Base-by-base conservation (phyloP, 2,888 invertebrate genomes). In the Stomorhina lunata region DNA sequence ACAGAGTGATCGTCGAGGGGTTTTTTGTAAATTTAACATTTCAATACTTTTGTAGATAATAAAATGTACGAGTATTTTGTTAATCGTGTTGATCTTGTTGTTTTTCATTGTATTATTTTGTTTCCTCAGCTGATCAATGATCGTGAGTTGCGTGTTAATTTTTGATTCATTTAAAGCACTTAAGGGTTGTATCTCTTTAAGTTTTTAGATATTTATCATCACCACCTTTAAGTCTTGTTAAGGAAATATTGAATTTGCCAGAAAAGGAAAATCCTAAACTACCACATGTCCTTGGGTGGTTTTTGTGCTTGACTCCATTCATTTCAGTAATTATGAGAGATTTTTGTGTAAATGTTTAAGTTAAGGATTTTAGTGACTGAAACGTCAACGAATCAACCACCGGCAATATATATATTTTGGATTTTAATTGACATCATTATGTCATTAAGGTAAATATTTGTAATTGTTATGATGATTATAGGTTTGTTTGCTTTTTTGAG, bases 341-440 rank as follows among this genome's bases (percentile, higher is more conserved):
- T 40, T 34, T 3, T 22, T 37, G 3, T 59, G 25, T 59, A n/a
- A n/a, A n/a, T 25, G 20, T 17, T n/a, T 69, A 3, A 37, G 37
- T 34, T 17, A 5, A 72, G 45, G 45, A 48, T 37, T 59, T 59
- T 57, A 29, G 9, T 29, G 48, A 29, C 15, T 68, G 37, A 12
- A 37, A 37, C 4, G 73, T 27, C 22, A 40, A 71, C 32, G 59
- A n/a, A 68, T 69, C 68, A 43, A 32, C 79, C 50, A 48, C 15
- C 45, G 69, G 27, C 43, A 55, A 75, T 65, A 40, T 69, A n/a
- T n/a, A n/a, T n/a, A n/a, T 57, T 57, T 66, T 50, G 34, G 15
- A 66, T 45, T 72, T 69, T 37, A 61, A 87, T 88, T 85, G 88
- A 85, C 87, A 86, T 88, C 87, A 85, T 87, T 87, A 86, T 87